A percentile compares a stretch with the other conserved stretches of the same genome.
phyloP scores from a whole-genome alignment of 1,140 invertebrate species.

The Tetranychus urticae region DNA sequence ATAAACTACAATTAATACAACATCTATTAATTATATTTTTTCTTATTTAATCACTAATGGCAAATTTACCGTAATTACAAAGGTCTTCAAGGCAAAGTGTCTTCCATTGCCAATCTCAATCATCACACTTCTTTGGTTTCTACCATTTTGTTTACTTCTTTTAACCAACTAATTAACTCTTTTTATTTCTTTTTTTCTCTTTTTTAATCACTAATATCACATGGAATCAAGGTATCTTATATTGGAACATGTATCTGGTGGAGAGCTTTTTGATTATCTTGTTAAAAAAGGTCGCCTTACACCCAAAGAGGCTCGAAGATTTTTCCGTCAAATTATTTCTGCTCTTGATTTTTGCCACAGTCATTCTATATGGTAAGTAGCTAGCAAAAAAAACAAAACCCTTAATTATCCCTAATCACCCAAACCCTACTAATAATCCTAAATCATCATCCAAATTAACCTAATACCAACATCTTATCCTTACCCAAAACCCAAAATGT shows the following conservation, averaged over 20 bases:
- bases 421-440: too few species aligned
- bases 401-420: not conserved
- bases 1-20: too few species aligned
- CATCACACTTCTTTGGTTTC: too few species aligned
- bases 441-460: too few species aligned
- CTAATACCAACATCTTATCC: too few species aligned
- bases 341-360: conserved; percentile 98
- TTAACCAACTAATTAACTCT: not conserved
- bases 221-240: conserved; percentile 57
- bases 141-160: not conserved
- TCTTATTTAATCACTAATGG: too few species aligned
- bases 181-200: not conserved
- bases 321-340: conserved; percentile 98
- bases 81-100: too few species aligned
- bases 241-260: conserved; percentile 92
- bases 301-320: conserved; percentile 88
- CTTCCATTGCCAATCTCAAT: too few species aligned
- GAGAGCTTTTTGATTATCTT: conserved; percentile 95
- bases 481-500: too few species aligned
- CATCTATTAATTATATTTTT: too few species aligned
- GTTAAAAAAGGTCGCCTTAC: conserved; percentile 95
- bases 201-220: conserved; percentile 9
- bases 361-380: conserved; percentile 90
- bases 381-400: not conserved
- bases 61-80: too few species aligned